Base-by-base conservation (phyloP, 2,113 vertebrate species). In the Takifugu bimaculatus region DNA sequence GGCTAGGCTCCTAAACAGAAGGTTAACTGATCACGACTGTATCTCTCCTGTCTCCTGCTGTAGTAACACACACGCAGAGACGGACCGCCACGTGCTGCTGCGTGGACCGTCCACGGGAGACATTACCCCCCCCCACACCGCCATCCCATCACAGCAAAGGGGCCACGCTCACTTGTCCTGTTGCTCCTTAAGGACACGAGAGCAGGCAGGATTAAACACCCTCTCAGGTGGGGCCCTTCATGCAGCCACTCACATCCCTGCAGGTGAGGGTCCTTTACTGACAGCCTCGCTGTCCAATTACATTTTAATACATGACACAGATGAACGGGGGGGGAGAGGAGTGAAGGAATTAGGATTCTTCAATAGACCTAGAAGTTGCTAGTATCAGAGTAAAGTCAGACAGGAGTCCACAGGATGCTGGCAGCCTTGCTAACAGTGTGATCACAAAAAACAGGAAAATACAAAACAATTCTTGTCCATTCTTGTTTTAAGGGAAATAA, bases 21-120 rank as follows among this genome's bases (percentile, higher is more conserved):
- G 95, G 95, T 95, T 94, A 98, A 93, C 93, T 93, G 94, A 97
- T 98, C 96, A 92, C 96, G 97, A 96, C 90, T 88, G 26, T 74
- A 92, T 93, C 93, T 94, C 90, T 92, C 90, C 91, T 91, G 88
- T 91, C 92, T 1, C 35, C 78, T 26, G 63, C 68, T 72, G 67
- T 64, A 70, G 68, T 79, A 75, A 77, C 78, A 65, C 60, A 72
- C 72, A 54, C 13, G 3, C 54, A 69, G 92, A 93, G 94, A 95
- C 93, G 93, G 81, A 94, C 93, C 93, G 94, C 94, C 95, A 96
- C 75, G 94, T 92, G 92, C 91, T 57, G 72, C 82, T 84, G 77
- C 65, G 75, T 70, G 72, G 93, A 93, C 94, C 92, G 92, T 93
- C 91, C 92, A 20, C 93, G 88, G 87, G 89, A 83, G 74, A 88